Conservation (phyloP, 2,797 vertebrate genomes). For the Chromis chromis region DNA sequence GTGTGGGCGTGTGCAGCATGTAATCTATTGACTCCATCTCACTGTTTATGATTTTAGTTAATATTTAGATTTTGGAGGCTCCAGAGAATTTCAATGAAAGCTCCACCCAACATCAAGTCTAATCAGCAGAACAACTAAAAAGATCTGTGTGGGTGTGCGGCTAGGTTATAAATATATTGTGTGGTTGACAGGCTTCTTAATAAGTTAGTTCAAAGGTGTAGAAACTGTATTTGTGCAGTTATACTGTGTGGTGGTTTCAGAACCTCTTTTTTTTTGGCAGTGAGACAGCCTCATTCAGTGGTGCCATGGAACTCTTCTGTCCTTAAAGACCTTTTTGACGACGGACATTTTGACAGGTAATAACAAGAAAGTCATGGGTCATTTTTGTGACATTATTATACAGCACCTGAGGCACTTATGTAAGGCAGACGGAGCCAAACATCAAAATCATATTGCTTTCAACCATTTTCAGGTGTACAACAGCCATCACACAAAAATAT, state of each 20-base stretch:
- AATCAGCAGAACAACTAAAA: neutral
- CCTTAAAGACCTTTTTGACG: constrained; percentile 10
- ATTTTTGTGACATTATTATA: neutral
- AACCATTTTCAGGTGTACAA: neutral
- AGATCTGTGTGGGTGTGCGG: neutral
- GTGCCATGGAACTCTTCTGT: neutral
- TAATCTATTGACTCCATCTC: neutral
- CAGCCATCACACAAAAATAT: neutral
- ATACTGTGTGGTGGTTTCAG: neutral
- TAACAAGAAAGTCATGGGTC: constrained; percentile 1
- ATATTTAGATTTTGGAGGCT: neutral
- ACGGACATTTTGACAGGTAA: constrained; percentile 14
- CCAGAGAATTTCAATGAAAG: neutral
- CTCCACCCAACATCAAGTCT: neutral
- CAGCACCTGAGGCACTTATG: neutral
- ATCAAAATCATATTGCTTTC: too few species aligned
- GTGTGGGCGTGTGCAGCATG: neutral
- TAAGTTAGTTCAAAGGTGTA: too few species aligned
- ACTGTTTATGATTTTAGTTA: neutral
- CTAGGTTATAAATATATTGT: neutral
- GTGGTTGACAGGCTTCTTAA: neutral
- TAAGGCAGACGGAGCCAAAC: too few species aligned
- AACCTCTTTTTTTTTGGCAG: too few species aligned
- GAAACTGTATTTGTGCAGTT: too few species aligned
- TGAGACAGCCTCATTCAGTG: neutral